These are phyloP conservation scores for Porites divaricata DNA, from an alignment of 92 coral and sea anemone species.

Conservation along the genomic window DNA sequence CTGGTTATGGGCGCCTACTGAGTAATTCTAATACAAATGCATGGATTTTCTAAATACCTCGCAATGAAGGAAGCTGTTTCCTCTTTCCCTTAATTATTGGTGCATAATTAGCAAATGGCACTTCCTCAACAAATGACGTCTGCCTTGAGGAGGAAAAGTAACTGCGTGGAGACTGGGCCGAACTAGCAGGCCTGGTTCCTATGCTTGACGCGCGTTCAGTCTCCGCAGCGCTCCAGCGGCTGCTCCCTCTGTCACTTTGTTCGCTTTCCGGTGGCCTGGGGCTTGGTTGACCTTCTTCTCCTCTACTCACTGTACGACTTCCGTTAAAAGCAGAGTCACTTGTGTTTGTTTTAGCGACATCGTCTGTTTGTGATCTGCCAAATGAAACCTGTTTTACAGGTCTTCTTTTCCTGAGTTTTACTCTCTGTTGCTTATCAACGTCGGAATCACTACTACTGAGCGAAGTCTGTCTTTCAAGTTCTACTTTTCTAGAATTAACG, in stretches of 20 bases:
- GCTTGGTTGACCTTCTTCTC: conserved; percentile 31
- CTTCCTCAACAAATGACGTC: conserved; percentile 26
- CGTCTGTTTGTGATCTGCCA: conserved; percentile 10
- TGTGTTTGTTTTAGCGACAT: not conserved
- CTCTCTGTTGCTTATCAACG: not conserved
- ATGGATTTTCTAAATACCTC: not conserved
- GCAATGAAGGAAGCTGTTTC: not conserved
- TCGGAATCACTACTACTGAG: conserved; percentile 21
- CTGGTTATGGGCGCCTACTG: too few species aligned
- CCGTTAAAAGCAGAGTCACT: conserved; percentile 62
- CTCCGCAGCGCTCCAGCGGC: conserved; percentile 49
- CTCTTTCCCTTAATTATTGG: not conserved
- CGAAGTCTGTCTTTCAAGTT: not conserved
- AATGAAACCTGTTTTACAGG: conserved; percentile 44
- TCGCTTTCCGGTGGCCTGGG: conserved; percentile 57
- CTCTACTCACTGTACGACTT: conserved; percentile 33
- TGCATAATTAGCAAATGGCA: conserved; percentile 24
- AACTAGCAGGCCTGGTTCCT: conserved; percentile 37
- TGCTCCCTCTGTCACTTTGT: conserved; percentile 57
- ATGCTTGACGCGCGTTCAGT: conserved; percentile 25
- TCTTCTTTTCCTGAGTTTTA: conserved; percentile 5
- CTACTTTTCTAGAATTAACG: not conserved
- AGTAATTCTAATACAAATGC: too few species aligned
- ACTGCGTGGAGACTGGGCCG: conserved; percentile 37
- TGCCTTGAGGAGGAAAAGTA: conserved; percentile 31